Base-by-base conservation (phyloP, 2,888 invertebrate genomes). In the Eulithis testata region DNA sequence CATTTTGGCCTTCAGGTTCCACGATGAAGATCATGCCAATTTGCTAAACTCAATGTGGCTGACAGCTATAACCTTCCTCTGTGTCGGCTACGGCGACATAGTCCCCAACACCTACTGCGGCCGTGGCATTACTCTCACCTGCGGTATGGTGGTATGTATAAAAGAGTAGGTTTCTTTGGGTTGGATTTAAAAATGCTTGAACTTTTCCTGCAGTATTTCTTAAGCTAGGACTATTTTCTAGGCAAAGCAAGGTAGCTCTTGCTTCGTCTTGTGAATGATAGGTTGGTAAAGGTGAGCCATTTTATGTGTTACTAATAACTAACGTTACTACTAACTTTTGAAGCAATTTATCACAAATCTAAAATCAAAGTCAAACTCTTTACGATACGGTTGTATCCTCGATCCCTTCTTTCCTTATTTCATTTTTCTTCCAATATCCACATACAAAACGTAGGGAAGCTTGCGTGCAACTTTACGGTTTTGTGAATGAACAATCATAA, bases 61-160 rank as follows among this genome's bases (percentile, higher is more conserved):
- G 94, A 99, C 99, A 88, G 99, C 99, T 93, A 99, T 99, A 92
- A 99, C 99, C 84, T 99, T 99, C 95, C 97, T 99, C 88, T 99
- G 99, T 94, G 99, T 99, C 85, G 99, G 99, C 89, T 99, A 99
- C 94, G 99, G 99, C 81, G 99, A 99, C 94, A 98, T 99, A 87
- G 99, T 99, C 86, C 99, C 99, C 89, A 99, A 99, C 94, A 99
- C 99, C 76, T 99, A 99, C 95, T 99, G 99, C 95, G 99, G 99
- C 86, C 95, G 99, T 89, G 98, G 98, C 86, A 99, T 99, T 89
- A 99, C 99, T 84, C 98, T 99, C 90, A 97, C 98, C 88, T 99
- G 99, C 85, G 99, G 99, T 90, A 98, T 99, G 94, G 99, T 99
- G 98, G 99, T 99, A 96, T 96, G 97, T 95, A 94, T 90, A 71